phyloP scores from a whole-genome alignment of 1,140 invertebrate genomes.

The Aphelenchoides avenae region DNA sequence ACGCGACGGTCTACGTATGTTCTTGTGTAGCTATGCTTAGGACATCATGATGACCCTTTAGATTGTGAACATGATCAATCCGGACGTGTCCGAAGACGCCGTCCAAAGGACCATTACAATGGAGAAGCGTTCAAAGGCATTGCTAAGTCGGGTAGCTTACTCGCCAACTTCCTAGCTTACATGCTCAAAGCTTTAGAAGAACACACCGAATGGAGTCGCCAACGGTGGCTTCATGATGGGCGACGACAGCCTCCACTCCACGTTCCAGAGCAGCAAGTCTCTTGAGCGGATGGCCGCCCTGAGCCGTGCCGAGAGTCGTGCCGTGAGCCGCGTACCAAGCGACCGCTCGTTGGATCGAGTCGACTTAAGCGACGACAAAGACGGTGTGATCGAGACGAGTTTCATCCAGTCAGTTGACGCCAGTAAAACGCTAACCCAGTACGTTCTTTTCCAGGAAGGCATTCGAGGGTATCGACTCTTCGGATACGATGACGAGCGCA shows the following conservation, averaged over 20 bases:
- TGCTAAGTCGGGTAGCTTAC: constrained; percentile 62
- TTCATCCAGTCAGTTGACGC: constrained; percentile 35
- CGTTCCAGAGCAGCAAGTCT: constrained; percentile 21
- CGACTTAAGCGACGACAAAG: constrained; percentile 30
- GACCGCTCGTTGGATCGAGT: constrained; percentile 37
- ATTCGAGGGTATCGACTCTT: constrained; percentile 26
- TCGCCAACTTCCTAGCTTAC: constrained; percentile 72
- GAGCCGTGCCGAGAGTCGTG: too few species aligned
- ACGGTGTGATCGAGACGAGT: constrained; percentile 32
- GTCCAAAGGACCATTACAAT: constrained; percentile 96
- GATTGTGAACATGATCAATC: constrained; percentile 55
- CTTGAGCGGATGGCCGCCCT: background rate
- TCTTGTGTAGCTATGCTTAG: background rate
- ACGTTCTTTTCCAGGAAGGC: constrained; percentile 21
- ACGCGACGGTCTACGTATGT: constrained; percentile 54
- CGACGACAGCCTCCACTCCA: constrained; percentile 23
- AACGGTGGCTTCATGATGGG: constrained; percentile 42
- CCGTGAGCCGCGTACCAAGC: constrained; percentile 32
- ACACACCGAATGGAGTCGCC: constrained; percentile 31
- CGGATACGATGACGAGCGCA: constrained; percentile 42
- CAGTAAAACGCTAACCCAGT: constrained; percentile 1
- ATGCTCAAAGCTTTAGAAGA: constrained; percentile 27
- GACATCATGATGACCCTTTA: constrained; percentile 10
- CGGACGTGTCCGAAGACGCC: constrained; percentile 78
- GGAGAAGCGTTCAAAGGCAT: constrained; percentile 93